Percentiles rank a stretch among this genome's conserved stretches.
phyloP scores from a whole-genome alignment of 2,797 vertebrate genomes.

The Gymnodraco acuticeps region DNA sequence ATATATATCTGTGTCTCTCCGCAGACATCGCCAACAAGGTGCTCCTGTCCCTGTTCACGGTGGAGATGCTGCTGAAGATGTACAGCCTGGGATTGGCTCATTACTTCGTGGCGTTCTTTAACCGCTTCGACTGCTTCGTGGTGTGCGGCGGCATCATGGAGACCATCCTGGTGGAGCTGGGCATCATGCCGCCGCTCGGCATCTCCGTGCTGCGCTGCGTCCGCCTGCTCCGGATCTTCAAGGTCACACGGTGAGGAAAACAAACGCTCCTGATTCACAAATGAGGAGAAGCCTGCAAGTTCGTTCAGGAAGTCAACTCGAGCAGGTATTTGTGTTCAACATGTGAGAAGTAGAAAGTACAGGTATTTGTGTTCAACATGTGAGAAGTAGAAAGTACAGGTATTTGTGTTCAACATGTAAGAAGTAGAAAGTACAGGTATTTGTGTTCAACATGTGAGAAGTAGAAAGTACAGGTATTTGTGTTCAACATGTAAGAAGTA shows the following conservation, averaged over 20 bases:
- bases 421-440: no score
- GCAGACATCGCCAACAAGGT: conserved; percentile 94
- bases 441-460: no score
- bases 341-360: no score
- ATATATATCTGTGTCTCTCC: neutral
- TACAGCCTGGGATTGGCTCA: conserved; percentile 89
- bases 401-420: no score
- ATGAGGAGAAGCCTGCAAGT: no score
- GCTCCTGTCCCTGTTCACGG: conserved; percentile 91
- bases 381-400: no score
- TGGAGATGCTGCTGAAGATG: conserved; percentile 94
- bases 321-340: no score
- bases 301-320: no score
- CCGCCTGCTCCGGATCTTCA: conserved; percentile 94
- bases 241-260: conserved; percentile 93
- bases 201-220: conserved; percentile 97
- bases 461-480: no score
- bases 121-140: conserved; percentile 99
- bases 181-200: conserved; percentile 95
- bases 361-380: no score
- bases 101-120: conserved; percentile 97
- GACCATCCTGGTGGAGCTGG: conserved; percentile 95
- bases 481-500: no score
- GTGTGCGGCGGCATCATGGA: conserved; percentile 96
- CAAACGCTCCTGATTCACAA: neutral